Conservation (phyloP, 1,140 invertebrate species). For the Dendrolimus kikuchii region DNA sequence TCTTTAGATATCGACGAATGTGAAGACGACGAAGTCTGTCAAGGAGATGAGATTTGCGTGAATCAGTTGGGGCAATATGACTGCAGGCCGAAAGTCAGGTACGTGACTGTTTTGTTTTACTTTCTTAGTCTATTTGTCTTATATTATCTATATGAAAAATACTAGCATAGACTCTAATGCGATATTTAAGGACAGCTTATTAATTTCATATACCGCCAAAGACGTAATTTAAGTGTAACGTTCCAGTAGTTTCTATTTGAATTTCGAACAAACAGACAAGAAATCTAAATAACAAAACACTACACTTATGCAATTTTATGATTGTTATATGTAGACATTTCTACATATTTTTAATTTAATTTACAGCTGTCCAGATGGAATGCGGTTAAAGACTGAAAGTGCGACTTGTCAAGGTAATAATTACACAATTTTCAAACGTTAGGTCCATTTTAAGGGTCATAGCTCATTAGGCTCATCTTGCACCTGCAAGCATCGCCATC, state of each 20-base stretch:
- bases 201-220: too few species aligned
- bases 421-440: neutral
- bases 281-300: neutral
- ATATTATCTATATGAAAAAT: too few species aligned
- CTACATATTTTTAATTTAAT: neutral
- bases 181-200: too few species aligned
- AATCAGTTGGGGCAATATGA: constrained; percentile 83
- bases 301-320: neutral
- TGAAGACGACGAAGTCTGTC: constrained; percentile 75
- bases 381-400: constrained; percentile 25
- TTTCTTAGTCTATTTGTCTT: neutral
- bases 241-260: too few species aligned
- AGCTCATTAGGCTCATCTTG: too few species aligned
- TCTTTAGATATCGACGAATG: constrained; percentile 85
- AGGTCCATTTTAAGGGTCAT: too few species aligned
- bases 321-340: neutral
- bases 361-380: constrained; percentile 37
- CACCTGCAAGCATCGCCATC: too few species aligned
- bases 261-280: too few species aligned
- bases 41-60: constrained; percentile 76
- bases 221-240: too few species aligned
- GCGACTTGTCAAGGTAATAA: constrained; percentile 39
- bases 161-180: too few species aligned
- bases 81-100: constrained; percentile 71
- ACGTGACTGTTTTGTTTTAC: neutral